Evolutionary conservation across 2,797 vertebrate genomes (phyloP), one percentile per base, ranked within the genome.

Genomic region (Bradypodion pumilum): DNA sequence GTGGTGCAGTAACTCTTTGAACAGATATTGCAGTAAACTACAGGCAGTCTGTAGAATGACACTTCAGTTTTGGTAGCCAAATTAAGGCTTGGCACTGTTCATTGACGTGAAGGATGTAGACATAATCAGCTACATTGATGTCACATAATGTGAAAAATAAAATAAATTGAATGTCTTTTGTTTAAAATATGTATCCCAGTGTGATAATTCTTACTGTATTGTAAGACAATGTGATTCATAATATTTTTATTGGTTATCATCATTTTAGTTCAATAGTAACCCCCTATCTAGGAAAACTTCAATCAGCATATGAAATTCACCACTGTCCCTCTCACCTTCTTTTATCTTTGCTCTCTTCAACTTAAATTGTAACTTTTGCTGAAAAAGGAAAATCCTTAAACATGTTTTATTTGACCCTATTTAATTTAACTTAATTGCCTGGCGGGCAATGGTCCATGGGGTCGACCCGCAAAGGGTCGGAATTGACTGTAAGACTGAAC

Each of bases 1-100:
- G 27, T 74, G n/a, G 66, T 89, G 81, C 7, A 68, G 59, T 65
- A 89, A 78, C n/a, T 21, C 86, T 81, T 37, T 63, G 83, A 85
- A 42, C 77, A n/a, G n/a, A n/a, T n/a, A n/a, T n/a, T n/a, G n/a
- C n/a, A n/a, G n/a, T n/a, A n/a, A n/a, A n/a, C n/a, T n/a, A n/a
- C n/a, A n/a, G n/a, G 52, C 52, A 56, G 5, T 44, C 6, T 56
- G 1, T 25, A 7, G 12, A 56, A 49, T 82, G 42, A 5, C 19
- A 44, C n/a, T 1, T 87, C 27, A 69, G 44, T n/a, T 79, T 25
- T 86, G 56, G 37, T 40, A 40, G 19, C 25, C 63, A 85, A 76
- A 5, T 63, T 52, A 32, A 65, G 32, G n/a, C 27, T 68, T 25
- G 46, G 25, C 27, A 40, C 49, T 80, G 13, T 32, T 80, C 2